Percentiles rank a stretch among this genome's conserved stretches.
These are phyloP conservation scores for Rhea americana DNA, from an alignment of 2,113 vertebrate genomes.

Conservation along the genomic window DNA sequence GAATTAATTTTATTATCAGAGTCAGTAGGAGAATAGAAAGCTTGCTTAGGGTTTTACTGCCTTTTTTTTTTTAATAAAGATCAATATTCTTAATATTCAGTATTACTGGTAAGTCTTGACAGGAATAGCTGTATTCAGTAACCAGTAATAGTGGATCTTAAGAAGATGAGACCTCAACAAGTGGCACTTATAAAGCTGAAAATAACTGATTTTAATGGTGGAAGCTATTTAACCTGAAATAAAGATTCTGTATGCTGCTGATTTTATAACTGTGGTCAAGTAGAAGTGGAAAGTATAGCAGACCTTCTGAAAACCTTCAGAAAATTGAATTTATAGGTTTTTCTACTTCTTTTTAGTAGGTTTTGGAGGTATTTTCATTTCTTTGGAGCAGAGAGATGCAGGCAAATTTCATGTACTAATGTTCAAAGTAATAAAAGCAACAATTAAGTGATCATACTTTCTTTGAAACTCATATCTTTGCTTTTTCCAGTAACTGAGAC, in stretches of 20 bases:
- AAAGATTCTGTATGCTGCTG: not conserved
- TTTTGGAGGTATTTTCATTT: rapidly evolving
- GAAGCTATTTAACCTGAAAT: not conserved
- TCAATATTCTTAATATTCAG: not conserved
- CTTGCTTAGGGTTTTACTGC: not conserved
- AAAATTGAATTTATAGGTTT: not conserved
- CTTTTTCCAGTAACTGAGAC: not conserved
- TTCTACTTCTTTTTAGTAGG: not conserved
- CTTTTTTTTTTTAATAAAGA: not conserved
- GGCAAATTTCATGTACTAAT: not conserved
- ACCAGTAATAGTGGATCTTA: not conserved
- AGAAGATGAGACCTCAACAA: not conserved
- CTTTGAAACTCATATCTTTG: not conserved
- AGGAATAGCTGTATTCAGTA: not conserved
- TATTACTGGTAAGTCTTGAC: not conserved
- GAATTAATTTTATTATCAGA: not conserved
- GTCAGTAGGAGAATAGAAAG: not conserved
- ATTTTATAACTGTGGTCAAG: not conserved
- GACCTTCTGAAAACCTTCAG: not conserved
- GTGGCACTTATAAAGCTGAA: not conserved
- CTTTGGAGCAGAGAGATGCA: not conserved
- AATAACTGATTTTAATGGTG: not conserved
- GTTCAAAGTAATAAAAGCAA: not conserved
- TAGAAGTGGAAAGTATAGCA: not conserved
- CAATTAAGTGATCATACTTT: not conserved